Base-by-base conservation (phyloP, 1,140 invertebrate genomes). In the Scaptomyza pallida region DNA sequence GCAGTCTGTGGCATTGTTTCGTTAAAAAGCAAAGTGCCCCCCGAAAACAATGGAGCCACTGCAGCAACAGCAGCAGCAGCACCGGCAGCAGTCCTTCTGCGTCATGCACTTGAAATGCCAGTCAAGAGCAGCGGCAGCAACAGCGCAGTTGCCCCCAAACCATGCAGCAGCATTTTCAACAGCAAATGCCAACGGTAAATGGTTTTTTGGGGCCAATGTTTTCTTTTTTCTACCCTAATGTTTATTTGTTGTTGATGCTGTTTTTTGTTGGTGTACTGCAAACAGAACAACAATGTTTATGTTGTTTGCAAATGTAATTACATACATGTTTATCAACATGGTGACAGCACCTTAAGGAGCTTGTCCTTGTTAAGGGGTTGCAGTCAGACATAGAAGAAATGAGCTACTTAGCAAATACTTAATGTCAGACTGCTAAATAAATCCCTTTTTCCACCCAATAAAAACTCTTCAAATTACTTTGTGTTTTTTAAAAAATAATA, bases 81-180 rank as follows among this genome's bases (percentile, higher is more conserved):
- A 43, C 37, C 48, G 6, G 51, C 64, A 52, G 43, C 43, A 45
- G 9, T 30, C 26, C 71, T 61, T 30, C 72, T 56, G 51, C 72
- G 43, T 45, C 75, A 71, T 85, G 81, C 77, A 86, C 81, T 85
- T 85, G 81, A 85, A 85, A 86, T 86, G 61, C 77, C 70, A 85
- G 81, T 80, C 81, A 85, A 86, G 81, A 85, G 81, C 73, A 86
- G 73, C 56, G 17, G 59, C 69, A 45, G 57, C 55, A 54, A 21
- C 47, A 44, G 12, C 33, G 50, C 65, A 54, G 33, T 2, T 30
- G 35, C 30, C 64, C 69, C 44, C 37, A 54, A 71, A 71, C 64
- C 71, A 48, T 57, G 54, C 64, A 59, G 47, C 23, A 56, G 37
- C 55, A 56, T 61, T 44, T n/a, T 13, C 10, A 51, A 30, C 23